Conservation (phyloP, 1,140 invertebrate species). For the Atopsyche davidsoni region DNA sequence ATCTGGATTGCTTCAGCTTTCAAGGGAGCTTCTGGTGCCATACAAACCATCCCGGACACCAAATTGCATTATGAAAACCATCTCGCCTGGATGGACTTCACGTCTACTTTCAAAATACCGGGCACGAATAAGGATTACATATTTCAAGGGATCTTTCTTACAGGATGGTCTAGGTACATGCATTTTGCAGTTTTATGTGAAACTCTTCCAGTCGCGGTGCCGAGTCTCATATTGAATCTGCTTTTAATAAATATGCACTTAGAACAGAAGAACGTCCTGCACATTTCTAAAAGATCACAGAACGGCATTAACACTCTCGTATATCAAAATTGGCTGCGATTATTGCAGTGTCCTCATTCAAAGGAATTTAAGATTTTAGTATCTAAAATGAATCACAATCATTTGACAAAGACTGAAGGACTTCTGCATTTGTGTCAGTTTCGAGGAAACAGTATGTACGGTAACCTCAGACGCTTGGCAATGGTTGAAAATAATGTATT, state of each 20-base stretch:
- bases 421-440: slow-evolving; percentile 14
- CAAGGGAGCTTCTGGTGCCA: slow-evolving; percentile 83
- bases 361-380: neutral
- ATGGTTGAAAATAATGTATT: slow-evolving; percentile 4
- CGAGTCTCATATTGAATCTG: slow-evolving; percentile 58
- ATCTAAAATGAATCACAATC: neutral
- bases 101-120: slow-evolving; percentile 34
- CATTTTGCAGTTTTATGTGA: slow-evolving; percentile 92
- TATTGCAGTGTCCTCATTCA: slow-evolving; percentile 9
- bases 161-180: slow-evolving; percentile 78
- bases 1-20: slow-evolving; percentile 90
- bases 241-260: slow-evolving; percentile 18
- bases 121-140: slow-evolving; percentile 32
- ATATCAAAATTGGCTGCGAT: slow-evolving; percentile 7
- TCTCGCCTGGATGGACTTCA: slow-evolving; percentile 38
- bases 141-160: slow-evolving; percentile 41
- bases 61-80: slow-evolving; percentile 37
- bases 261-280: neutral
- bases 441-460: slow-evolving; percentile 17
- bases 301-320: slow-evolving; percentile 9
- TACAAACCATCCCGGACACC: slow-evolving; percentile 56
- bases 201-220: slow-evolving; percentile 76
- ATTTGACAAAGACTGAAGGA: slow-evolving; percentile 15
- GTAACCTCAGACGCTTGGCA: slow-evolving; percentile 11
- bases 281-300: neutral